These are phyloP conservation scores for Pagrus major DNA, from an alignment of 2,113 vertebrate genomes.

Conservation along the genomic window DNA sequence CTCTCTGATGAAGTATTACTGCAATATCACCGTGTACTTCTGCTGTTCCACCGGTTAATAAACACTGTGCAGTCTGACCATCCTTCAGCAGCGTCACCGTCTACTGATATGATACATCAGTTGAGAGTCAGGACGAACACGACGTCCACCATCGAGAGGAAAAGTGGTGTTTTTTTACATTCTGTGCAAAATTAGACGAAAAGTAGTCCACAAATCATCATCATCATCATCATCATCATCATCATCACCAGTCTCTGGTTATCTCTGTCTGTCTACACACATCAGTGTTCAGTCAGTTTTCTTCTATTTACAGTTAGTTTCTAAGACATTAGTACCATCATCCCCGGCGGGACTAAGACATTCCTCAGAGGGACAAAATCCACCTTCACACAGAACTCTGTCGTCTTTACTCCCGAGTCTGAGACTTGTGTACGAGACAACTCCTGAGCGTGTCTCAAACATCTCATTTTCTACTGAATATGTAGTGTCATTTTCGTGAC, in stretches of 20 bases:
- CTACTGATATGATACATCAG: conserved; percentile 23
- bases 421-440: background rate
- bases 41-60: background rate
- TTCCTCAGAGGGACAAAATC: conserved; percentile 49
- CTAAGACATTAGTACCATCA: conserved; percentile 68
- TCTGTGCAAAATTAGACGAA: conserved; percentile 77
- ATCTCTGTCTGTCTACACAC: conserved; percentile 6
- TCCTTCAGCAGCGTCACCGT: background rate
- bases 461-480: background rate
- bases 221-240: background rate
- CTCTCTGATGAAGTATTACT: background rate
- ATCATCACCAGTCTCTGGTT: background rate
- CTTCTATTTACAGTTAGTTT: conserved; percentile 68
- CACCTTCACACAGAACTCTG: conserved; percentile 31
- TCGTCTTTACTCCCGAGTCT: background rate
- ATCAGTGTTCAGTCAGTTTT: conserved; percentile 17
- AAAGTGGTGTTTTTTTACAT: conserved; percentile 67
- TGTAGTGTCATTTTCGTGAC: background rate
- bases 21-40: conserved; percentile 20
- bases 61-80: background rate
- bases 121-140: conserved; percentile 10
- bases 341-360: conserved; percentile 39
- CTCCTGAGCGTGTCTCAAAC: background rate
- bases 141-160: conserved; percentile 20
- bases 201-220: conserved; percentile 38